These are phyloP conservation scores for Phrynosoma blainvillii DNA, from an alignment of 2,113 vertebrate species.

Conservation along the genomic window DNA sequence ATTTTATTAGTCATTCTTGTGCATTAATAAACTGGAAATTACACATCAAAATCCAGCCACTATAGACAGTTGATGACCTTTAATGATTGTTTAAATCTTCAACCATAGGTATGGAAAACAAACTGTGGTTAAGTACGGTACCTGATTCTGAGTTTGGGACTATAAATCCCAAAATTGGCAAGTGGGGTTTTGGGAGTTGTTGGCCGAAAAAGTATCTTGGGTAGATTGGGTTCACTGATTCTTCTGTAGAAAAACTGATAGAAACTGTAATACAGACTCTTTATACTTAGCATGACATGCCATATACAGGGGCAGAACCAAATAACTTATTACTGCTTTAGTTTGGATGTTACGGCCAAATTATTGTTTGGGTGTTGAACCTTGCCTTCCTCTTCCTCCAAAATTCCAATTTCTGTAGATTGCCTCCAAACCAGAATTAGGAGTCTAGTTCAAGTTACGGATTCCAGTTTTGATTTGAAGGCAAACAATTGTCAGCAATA, in stretches of 20 bases:
- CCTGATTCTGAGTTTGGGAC: too few relatives aligned
- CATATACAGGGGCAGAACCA: neutral
- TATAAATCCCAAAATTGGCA: too few relatives aligned
- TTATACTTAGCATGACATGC: neutral
- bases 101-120: neutral
- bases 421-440: neutral
- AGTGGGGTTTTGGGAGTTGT: too few relatives aligned
- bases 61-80: neutral
- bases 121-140: neutral
- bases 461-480: neutral
- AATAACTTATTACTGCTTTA: neutral
- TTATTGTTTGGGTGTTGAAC: too few relatives aligned
- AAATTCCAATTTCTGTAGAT: too few relatives aligned
- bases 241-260: neutral
- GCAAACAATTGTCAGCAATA: neutral
- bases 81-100: neutral
- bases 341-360: neutral
- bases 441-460: neutral
- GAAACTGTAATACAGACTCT: neutral
- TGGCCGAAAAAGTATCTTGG: too few relatives aligned
- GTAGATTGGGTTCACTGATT: neutral
- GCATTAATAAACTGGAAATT: neutral
- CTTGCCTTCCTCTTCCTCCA: too few relatives aligned
- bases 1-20: neutral
- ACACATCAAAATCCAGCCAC: neutral